Base-by-base conservation (phyloP, 1,140 invertebrate genomes). In the Linepithema humile region DNA sequence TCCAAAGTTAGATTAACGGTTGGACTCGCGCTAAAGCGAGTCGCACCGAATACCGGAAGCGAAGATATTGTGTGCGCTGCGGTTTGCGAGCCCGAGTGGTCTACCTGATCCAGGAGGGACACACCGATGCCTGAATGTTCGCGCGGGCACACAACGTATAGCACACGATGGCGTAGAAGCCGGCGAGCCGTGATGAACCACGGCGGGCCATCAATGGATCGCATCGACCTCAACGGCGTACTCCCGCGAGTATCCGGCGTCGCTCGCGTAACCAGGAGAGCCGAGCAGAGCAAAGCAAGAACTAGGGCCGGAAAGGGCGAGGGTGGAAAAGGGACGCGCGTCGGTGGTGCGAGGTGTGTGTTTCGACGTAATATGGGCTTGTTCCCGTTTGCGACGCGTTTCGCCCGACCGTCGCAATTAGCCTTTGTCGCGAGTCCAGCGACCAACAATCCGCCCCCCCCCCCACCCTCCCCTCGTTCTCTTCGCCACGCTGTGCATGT, bases 341-440 rank as follows among this genome's bases (percentile, higher is more conserved):
- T 9, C 38, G 59, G 26, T 32, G 17, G 17, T 1, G 57, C 75
- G 65, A 77, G 62, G 12, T 89, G 89, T 91, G 87, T 91, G 91
- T 91, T 91, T 88, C 90, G 88, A 87, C 90, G 90, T 93, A 93
- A 94, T 93, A 93, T 93, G 88, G 91, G 91, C 91, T 92, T 93
- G 93, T 93, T 90, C 89, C 75, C 89, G 91, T 85, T 92, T 90
- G 85, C 89, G 82, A 90, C 90, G 88, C 85, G 88, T 89, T 85
- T 88, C 84, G 72, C 57, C 77, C 87, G 75, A 83, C 83, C 86
- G 91, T 93, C 90, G 91, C 93, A 94, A 94, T 94, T 93, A 94
- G 92, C 93, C 93, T 94, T 94, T 94, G 93, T 93, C 90, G 91
- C 89, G 88, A 88, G 83, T 89, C 82, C 89, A 85, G 77, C 88